Conservation (phyloP, 2,888 invertebrate species). For the Drosophila greeni region DNA sequence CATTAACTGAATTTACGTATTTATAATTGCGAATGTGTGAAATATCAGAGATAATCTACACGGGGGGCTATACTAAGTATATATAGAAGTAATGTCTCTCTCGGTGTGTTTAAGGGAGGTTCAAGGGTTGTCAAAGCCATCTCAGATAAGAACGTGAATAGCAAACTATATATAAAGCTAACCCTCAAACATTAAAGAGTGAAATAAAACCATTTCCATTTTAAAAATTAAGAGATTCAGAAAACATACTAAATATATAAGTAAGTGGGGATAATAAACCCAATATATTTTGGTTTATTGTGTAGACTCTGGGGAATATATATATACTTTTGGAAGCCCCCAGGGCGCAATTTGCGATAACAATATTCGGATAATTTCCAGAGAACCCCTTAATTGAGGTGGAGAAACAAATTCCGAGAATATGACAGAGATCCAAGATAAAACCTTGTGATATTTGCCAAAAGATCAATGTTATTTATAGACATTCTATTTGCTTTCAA, state of each 20-base stretch:
- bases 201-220: no score
- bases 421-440: neutral
- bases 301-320: neutral
- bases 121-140: constrained; percentile 3
- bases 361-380: neutral
- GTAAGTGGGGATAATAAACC: neutral
- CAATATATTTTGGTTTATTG: neutral
- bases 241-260: neutral
- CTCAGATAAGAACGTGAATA: constrained; percentile 6
- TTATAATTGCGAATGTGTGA: constrained; percentile 25
- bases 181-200: constrained; percentile 1
- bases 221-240: neutral
- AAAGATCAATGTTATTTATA: constrained; percentile 12
- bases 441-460: constrained; percentile 2
- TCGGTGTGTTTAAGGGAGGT: constrained; percentile 4
- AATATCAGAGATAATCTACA: constrained; percentile 36
- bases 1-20: constrained; percentile 7
- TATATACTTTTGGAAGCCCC: neutral
- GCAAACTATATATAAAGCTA: constrained; percentile 4
- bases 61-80: constrained; percentile 5
- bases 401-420: constrained; percentile 5
- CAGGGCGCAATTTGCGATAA: neutral
- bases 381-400: neutral
- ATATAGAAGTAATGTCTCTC: neutral
- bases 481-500: neutral